Base-by-base conservation (phyloP, 2,888 invertebrate species). In the Ametastegia equiseti region DNA sequence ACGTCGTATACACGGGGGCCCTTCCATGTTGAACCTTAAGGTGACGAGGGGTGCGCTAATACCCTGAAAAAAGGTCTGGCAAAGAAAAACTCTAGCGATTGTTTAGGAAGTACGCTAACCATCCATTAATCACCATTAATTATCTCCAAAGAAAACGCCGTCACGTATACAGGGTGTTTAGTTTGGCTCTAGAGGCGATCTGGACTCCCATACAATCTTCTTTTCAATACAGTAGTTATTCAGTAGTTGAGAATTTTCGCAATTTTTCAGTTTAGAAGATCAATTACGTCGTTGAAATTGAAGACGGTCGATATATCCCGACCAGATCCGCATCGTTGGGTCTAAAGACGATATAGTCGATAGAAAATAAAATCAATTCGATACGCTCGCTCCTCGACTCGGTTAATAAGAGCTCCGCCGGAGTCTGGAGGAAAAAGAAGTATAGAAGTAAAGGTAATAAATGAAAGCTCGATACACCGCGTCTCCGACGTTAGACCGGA, bases 301-400 rank as follows among this genome's bases (percentile, higher is more conserved):
- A 30, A 60, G 11, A 60, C 15, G 30, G 30, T 30, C 30, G 60
- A 30, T 60, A 27, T 27, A 30, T 60, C 60, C 27, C 30, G 3
- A 2, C 30, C 23, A 30, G 30, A 60, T 27, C 5, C 60, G 30
- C 1, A n/a, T 33, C n/a, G 63, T 23, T n/a, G 63, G 63, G 1
- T 67, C 9, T 39, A 36, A 19, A 33, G 65, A 33, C 54, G 54
- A 54, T 42, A 9, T 9, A 9, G 30, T 30, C n/a, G n/a, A 60
- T 60, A 15, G 60, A 67, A 67, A 67, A 67, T 67, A 67, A 39
- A 67, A 67, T 67, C 65, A 39, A 67, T 45, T 71, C 69, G 69
- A 27, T 27, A 42, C 69, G 45, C 69, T 27, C 69, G 45, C 69
- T 27, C 47, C 69, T 71, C 69, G 45, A 42, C 65, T 71, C 30